Percentiles rank a stretch among this genome's conserved stretches.
Conservation (phyloP, 2,888 invertebrate species). For the Cheilosia vulpina region DNA sequence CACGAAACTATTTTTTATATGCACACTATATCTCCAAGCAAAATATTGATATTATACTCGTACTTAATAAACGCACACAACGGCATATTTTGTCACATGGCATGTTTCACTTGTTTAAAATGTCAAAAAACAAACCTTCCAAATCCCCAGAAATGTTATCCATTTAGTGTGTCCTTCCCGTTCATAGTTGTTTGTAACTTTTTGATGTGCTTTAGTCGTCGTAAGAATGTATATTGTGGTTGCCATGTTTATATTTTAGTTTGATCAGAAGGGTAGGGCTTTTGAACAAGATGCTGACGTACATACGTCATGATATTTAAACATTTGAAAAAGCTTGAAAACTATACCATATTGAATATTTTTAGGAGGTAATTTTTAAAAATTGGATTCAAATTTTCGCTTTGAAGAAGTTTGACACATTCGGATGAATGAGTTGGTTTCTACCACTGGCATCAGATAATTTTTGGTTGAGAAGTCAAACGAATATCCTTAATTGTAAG, state of each 20-base stretch:
- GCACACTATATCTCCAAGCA: slow-evolving; percentile 59
- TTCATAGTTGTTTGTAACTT: slow-evolving; percentile 27
- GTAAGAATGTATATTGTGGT: slow-evolving; percentile 14
- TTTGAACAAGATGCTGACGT: not conserved
- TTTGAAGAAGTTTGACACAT: too few species aligned
- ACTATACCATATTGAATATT: too few species aligned
- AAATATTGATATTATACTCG: slow-evolving; percentile 49
- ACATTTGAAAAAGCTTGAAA: too few species aligned
- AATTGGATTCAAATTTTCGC: too few species aligned
- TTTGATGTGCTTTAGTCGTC: slow-evolving; percentile 54
- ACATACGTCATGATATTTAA: too few species aligned
- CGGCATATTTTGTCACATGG: slow-evolving; percentile 54
- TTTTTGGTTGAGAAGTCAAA: too few species aligned
- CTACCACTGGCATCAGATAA: too few species aligned
- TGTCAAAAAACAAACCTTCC: slow-evolving; percentile 13
- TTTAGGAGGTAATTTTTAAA: too few species aligned
- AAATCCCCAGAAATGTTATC: slow-evolving; percentile 25
- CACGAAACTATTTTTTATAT: slow-evolving; percentile 8
- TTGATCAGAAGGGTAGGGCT: slow-evolving; percentile 35
- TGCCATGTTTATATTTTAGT: slow-evolving; percentile 14
- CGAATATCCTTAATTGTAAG: too few species aligned
- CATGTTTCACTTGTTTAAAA: slow-evolving; percentile 51
- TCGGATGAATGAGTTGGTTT: too few species aligned
- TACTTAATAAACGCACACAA: slow-evolving; percentile 10
- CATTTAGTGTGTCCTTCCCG: slow-evolving; percentile 15